Base-by-base conservation (phyloP, 2,113 vertebrate genomes). In the Tyrannus savana region DNA sequence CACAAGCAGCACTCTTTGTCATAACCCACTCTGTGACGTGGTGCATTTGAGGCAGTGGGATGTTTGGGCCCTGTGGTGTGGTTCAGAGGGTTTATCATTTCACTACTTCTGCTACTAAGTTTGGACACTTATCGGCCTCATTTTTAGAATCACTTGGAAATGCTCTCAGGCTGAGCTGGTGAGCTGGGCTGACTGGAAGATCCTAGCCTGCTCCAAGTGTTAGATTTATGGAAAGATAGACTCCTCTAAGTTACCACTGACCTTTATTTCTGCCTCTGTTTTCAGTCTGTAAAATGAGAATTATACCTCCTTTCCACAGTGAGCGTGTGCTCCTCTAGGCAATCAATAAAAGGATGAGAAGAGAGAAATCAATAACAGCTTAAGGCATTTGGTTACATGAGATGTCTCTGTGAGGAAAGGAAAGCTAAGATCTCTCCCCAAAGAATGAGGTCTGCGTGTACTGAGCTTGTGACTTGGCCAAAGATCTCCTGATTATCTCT, bases 301-400 rank as follows among this genome's bases (percentile, higher is more conserved):
- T 75, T 86, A 55, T 31, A 55, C 12, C 55, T 80, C 41, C 44
- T 73, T 77, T 62, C 64, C 52, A 60, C 17, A 78, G 56, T 0
- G 1, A 93, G 47, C 1, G 2, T 73, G 50, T 56, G 39, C n/a
- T 91, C n/a, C 56, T 90, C 24, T 47, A 86, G 63, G 64, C 73
- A 91, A 89, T 96, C 90, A 89, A 87, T 94, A 72, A 49, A 81
- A 87, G 55, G 50, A 80, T 37, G 23, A 88, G 84, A 67, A 85
- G 68, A 77, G 37, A 93, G 22, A 94, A 93, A 94, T 96, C 95
- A 81, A 93, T 97, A 83, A 12, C 55, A 90, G 50, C 72, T 93
- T 91, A 83, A 85, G 59, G 78, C 55, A 31, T 92, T 59, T 78
- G 64, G 64, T 94, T 91, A 74, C 55, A 49, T 49, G 60, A 88